Evolutionary conservation across 2,113 vertebrate genomes (phyloP), one percentile per base, ranked within the genome.

Genomic region (Rhynchomys soricoides): DNA sequence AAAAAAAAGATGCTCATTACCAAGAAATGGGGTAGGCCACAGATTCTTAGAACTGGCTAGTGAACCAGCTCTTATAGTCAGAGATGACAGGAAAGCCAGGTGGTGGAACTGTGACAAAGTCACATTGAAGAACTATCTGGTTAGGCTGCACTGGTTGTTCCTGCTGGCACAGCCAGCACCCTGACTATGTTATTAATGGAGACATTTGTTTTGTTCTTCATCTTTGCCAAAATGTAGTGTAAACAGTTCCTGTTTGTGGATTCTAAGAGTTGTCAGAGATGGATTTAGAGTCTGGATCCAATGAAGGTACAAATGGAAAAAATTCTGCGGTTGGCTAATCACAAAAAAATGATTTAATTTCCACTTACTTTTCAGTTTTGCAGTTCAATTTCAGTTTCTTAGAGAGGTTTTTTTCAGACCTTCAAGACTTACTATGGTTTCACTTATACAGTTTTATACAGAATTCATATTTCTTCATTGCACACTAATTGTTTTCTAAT

Each of bases 341-440:
- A 87, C 34, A 68, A 45, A 66, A n/a, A 43, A 94, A 31, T n/a
- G 66, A 13, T 90, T 86, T 92, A 45, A 52, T 68, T 22, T 57
- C 37, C 64, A 45, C 34, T 24, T 94, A 40, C 37, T 24, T 95
- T 90, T 83, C 15, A 48, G 37, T 52, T 96, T 92, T 92, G 62
- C 64, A 83, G 43, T 4, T 95, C n/a, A 45, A 78, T 97, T 92
- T 93, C 17, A 77, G 19, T 89, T 93, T 29, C n/a, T 86, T 34
- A 24, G 21, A 10, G 31, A 94, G 34, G 2, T 3, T 24, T 59
- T 59, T 96, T 55, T 64, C 26, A 71, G 71, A 82, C 21, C 8
- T 57, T 86, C 9, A 64, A 86, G 64, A 81, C 21, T 79, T 74
- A 75, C 19, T 37, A 93, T 8, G 1, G 4, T 3, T 1, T 22